Evolutionary conservation across 2,797 vertebrate species (phyloP).

Genomic region (Falco berigora): DNA sequence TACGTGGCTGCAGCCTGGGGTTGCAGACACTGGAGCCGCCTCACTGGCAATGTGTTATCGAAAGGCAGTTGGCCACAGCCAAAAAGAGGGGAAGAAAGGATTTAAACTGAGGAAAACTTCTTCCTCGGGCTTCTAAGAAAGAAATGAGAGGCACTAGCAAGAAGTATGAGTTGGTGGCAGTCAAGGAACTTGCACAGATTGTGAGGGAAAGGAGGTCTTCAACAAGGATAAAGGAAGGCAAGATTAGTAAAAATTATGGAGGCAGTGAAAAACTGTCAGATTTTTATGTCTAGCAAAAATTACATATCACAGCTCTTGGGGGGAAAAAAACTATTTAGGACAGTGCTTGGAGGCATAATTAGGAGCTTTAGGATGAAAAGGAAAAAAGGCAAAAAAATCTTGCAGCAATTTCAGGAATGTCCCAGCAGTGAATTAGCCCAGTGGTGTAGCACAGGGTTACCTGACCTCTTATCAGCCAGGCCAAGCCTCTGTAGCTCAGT

Average conservation of each 20-base stretch:
- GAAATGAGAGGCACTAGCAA: not conserved
- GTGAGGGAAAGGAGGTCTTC: not conserved
- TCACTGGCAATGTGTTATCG: not conserved
- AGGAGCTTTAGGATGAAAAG: not conserved
- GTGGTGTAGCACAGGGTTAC: not conserved
- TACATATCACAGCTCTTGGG: not conserved
- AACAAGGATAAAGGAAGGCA: not conserved
- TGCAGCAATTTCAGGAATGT: not conserved
- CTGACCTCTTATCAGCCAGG: not conserved
- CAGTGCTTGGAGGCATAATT: not conserved
- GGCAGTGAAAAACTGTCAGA: not conserved
- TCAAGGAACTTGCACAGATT: not conserved
- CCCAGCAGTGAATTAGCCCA: not conserved
- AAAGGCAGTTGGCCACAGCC: not conserved
- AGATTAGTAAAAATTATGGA: not conserved
- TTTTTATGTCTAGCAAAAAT: not conserved
- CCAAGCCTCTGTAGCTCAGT: rapidly evolving
- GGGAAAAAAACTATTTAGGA: not conserved
- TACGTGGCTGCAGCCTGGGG: rapidly evolving
- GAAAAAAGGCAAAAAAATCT: not conserved
- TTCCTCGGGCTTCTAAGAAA: not conserved
- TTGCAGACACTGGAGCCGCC: not conserved
- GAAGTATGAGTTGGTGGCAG: not conserved
- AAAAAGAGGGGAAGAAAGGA: not conserved
- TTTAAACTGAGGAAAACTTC: not conserved